Evolutionary conservation across 2,113 vertebrate species (phyloP).

Genomic region (Rhea americana): DNA sequence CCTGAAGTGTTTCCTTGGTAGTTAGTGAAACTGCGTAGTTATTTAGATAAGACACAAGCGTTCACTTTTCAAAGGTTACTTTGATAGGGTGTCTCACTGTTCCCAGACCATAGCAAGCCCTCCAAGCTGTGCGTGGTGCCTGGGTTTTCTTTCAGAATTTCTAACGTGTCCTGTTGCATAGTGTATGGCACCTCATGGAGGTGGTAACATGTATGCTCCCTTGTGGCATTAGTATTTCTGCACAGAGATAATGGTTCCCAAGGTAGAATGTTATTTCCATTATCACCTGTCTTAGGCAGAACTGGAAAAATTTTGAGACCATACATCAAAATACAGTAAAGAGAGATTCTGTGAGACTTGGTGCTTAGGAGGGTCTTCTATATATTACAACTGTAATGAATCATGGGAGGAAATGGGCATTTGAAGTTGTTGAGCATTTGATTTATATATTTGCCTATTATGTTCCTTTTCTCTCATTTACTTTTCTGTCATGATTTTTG

Average conservation of each 20-base stretch:
- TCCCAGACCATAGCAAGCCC: background rate
- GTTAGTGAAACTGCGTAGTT: background rate
- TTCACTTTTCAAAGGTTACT: background rate
- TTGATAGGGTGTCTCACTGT: background rate
- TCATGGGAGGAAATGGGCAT: background rate
- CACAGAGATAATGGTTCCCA: background rate
- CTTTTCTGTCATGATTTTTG: background rate
- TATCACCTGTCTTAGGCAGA: background rate
- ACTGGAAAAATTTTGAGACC: background rate
- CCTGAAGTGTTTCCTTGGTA: background rate
- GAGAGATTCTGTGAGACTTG: background rate
- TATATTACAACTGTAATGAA: background rate
- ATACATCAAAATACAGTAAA: background rate
- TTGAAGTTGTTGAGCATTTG: background rate
- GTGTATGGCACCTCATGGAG: background rate
- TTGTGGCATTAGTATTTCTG: background rate
- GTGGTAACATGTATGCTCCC: background rate
- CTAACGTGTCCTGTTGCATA: rapidly evolving
- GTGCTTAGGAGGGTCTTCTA: background rate
- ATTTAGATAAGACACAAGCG: background rate
- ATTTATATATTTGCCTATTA: background rate
- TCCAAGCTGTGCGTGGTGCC: background rate
- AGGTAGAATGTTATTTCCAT: background rate
- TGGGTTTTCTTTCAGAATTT: background rate
- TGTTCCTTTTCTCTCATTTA: background rate